Base-by-base conservation (phyloP, 1,140 invertebrate genomes). In the Brachionus calyciflorus region DNA sequence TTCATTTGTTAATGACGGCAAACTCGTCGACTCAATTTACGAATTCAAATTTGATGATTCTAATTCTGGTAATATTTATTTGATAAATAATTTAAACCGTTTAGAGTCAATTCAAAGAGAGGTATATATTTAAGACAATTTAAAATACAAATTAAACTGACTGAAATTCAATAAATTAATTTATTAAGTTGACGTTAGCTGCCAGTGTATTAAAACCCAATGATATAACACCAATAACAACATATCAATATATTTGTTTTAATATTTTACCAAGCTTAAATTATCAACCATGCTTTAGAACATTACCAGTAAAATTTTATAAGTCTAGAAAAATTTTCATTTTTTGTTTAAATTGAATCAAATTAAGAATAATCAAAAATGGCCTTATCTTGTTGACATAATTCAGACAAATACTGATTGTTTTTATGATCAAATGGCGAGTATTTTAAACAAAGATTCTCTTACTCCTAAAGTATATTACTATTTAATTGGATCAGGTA, bases 241-340 rank as follows among this genome's bases (percentile, higher is more conserved):
- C 46, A 26, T 73, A 73, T 73, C 69, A 73, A 73, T 73, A 73
- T 55, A 7, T 73, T 3, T 73, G 69, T 24, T 26, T 73, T 14
- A 49, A 73, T 10, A 51, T 73, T 40, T 17, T 51, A 26, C 69
- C 46, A 30, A 21, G 19, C 19, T 10, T 2, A 26, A 49, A 17
- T 26, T 49, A 40, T 33, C 69, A 49, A 19, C 46, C 49, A 3
- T 73, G 69, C 30, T 49, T 73, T 30, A 30, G 69, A 51, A 49
- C 40, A 30, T 12, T 37, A 5, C 44, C 69, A n/a, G 69, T 73
- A 73, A 4, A 26, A 14, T 55, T 26, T 26, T 26, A 0, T 26
- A 30, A 55, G 28, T 24, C n/a, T 44, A 12, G 5, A 30, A 68
- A 68, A 21, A 44, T 19, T 4, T 33, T n/a, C 40, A 37, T 55